Evolutionary conservation across 2,888 invertebrate species (phyloP).

Genomic region (Lasioglossum morio): DNA sequence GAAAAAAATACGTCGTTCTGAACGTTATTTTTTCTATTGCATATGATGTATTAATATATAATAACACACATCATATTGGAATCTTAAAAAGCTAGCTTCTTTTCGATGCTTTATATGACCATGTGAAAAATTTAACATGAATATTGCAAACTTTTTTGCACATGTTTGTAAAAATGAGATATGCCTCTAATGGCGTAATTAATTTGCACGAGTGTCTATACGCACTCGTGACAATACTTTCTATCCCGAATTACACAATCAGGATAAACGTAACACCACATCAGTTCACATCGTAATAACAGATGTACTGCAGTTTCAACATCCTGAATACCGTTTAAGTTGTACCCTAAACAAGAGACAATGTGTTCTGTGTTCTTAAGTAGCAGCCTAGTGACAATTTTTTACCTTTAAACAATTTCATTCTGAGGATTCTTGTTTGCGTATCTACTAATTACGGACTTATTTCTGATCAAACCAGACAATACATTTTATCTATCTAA

Average conservation of each 20-base stretch:
- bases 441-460: slow-evolving; percentile 39
- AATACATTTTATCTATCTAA: slow-evolving; percentile 39
- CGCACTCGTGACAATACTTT: slow-evolving; percentile 30
- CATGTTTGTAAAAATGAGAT: slow-evolving; percentile 49
- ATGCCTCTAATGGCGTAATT: slow-evolving; percentile 38
- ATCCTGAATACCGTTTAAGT: slow-evolving; percentile 22
- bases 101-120: slow-evolving; percentile 25
- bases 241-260: slow-evolving; percentile 29
- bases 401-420: slow-evolving; percentile 34
- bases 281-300: slow-evolving; percentile 24
- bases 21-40: slow-evolving; percentile 45
- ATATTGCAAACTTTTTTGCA: slow-evolving; percentile 51
- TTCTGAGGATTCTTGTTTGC: slow-evolving; percentile 21
- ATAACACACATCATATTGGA: slow-evolving; percentile 35
- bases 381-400: slow-evolving; percentile 43
- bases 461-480: slow-evolving; percentile 29
- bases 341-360: slow-evolving; percentile 16
- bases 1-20: slow-evolving; percentile 49
- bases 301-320: slow-evolving; percentile 25
- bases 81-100: slow-evolving; percentile 49
- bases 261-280: slow-evolving; percentile 19
- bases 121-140: slow-evolving; percentile 49
- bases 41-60: slow-evolving; percentile 37
- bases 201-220: slow-evolving; percentile 26
- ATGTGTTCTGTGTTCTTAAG: slow-evolving; percentile 35